These are phyloP conservation scores for Henicopernis longicauda DNA, from an alignment of 2,113 vertebrate species.

Conservation along the genomic window DNA sequence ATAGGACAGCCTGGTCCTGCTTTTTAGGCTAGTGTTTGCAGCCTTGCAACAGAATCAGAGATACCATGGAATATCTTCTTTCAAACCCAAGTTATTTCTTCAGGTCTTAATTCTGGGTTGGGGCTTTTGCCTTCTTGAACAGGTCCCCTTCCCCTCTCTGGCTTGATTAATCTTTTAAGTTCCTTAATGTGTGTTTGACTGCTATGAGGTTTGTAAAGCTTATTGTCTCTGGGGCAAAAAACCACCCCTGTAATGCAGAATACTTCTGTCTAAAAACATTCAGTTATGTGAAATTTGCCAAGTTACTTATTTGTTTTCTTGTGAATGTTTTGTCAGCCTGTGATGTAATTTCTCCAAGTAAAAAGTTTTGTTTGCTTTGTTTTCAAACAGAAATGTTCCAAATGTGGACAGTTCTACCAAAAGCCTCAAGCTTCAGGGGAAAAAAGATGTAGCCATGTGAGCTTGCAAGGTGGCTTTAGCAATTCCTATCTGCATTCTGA, in stretches of 20 bases:
- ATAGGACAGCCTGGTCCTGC: not conserved
- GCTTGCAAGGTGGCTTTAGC: slow-evolving; percentile 29
- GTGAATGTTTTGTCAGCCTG: not conserved
- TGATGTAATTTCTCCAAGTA: not conserved
- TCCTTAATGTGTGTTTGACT: not conserved
- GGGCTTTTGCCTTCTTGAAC: not conserved
- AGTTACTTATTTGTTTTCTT: not conserved
- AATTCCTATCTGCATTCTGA: slow-evolving; percentile 52
- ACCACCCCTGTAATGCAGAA: not conserved
- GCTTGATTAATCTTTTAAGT: not conserved
- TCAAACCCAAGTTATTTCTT: not conserved
- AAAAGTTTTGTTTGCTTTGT: not conserved
- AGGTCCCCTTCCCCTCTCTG: not conserved
- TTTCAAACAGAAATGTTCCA: not conserved
- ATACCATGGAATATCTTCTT: too few species aligned
- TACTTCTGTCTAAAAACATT: not conserved
- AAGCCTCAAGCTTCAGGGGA: not conserved
- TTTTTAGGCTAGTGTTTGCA: accelerated
- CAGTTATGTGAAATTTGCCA: not conserved
- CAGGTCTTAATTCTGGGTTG: not conserved
- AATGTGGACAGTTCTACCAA: not conserved
- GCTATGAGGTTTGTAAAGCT: not conserved
- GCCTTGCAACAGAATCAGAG: accelerated
- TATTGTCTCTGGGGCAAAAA: not conserved
- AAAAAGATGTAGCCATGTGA: not conserved